Evolutionary conservation across 2,113 vertebrate species (phyloP).

Genomic region (Ciconia stormi): DNA sequence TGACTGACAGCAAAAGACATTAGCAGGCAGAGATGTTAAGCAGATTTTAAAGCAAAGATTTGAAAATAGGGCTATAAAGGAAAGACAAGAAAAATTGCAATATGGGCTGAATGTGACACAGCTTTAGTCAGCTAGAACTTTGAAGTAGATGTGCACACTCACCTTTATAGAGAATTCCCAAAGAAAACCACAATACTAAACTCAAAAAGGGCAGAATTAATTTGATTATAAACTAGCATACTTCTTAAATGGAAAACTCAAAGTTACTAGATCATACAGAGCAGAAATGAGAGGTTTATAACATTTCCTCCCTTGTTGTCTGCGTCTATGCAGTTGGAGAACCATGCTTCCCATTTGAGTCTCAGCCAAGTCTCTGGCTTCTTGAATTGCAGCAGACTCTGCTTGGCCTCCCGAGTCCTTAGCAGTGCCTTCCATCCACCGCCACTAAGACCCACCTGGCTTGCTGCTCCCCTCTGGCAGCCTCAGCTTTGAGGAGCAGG

Average conservation of each 20-base stretch:
- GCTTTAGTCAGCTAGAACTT: not conserved
- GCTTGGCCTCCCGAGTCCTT: not conserved
- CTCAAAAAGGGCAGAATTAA: not conserved
- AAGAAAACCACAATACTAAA: not conserved
- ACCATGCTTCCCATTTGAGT: not conserved
- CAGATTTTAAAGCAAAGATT: not conserved
- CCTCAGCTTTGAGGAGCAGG: not conserved
- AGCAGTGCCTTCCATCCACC: not conserved
- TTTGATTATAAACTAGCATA: not conserved
- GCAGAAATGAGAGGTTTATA: not conserved
- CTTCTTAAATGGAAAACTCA: not conserved
- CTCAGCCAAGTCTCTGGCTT: not conserved
- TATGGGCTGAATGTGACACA: not conserved
- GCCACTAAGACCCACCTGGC: rapidly evolving
- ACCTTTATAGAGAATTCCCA: not conserved
- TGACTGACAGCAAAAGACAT: not conserved
- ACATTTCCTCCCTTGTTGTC: not conserved
- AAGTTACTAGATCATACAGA: not conserved
- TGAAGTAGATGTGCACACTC: not conserved
- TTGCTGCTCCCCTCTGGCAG: not conserved
- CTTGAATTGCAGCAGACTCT: not conserved
- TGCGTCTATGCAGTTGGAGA: not conserved
- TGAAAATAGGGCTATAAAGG: not conserved
- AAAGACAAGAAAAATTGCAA: not conserved
- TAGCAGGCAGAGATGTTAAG: not conserved